These are phyloP conservation scores for Champsocephalus gunnari DNA, from an alignment of 2,797 vertebrate species.

Conservation along the genomic window DNA sequence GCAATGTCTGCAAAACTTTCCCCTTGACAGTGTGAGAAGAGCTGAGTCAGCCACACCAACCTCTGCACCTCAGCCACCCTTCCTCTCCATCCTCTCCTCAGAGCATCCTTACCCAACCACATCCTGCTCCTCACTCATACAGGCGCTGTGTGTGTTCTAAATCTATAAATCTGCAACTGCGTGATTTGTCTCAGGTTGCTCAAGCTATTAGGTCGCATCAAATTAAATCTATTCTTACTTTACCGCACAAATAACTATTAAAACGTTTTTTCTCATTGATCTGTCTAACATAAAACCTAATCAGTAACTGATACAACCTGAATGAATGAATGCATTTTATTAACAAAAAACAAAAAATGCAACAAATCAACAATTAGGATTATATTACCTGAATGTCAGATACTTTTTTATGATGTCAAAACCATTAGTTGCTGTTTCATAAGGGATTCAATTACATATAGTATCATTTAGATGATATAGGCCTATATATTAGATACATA, in stretches of 20 bases:
- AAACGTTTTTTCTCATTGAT: background rate
- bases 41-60: slow-evolving; percentile 68
- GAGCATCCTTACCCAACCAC: slow-evolving; percentile 65
- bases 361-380: slow-evolving; percentile 17
- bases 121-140: slow-evolving; percentile 55
- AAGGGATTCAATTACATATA: slow-evolving; percentile 38
- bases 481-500: slow-evolving; percentile 15
- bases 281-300: too few relatives aligned
- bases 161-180: slow-evolving; percentile 23
- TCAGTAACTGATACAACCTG: too few relatives aligned
- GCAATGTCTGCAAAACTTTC: slow-evolving; percentile 51
- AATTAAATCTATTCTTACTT: background rate
- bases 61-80: slow-evolving; percentile 15
- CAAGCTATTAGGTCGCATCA: background rate
- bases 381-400: slow-evolving; percentile 77
- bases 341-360: slow-evolving; percentile 29
- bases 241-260: background rate
- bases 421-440: slow-evolving; percentile 42
- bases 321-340: too few relatives aligned
- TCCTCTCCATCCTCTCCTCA: slow-evolving; percentile 28
- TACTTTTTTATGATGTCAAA: slow-evolving; percentile 58
- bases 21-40: slow-evolving; percentile 36
- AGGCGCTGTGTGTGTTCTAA: slow-evolving; percentile 6
- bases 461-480: slow-evolving; percentile 32
- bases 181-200: slow-evolving; percentile 28